Evolutionary conservation across 2,888 invertebrate genomes (phyloP), one percentile per base, ranked within the genome.

Genomic region (Onchidella celtica): DNA sequence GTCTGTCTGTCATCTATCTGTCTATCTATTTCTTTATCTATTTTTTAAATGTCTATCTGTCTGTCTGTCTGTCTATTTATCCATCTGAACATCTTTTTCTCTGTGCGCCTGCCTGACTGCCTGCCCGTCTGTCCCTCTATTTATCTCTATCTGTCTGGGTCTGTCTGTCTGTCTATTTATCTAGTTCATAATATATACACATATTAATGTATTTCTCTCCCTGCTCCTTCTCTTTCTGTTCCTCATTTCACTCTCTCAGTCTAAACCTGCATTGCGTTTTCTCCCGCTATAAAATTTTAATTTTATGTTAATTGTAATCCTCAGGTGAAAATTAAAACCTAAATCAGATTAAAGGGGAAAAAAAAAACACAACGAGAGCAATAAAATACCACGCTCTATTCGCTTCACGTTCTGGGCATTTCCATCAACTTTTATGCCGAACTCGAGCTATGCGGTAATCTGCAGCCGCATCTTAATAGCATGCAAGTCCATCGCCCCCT

Each of bases 191-290:
- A n/a, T n/a, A n/a, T n/a, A n/a, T n/a, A n/a, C n/a, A n/a, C 59
- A 55, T 14, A 59, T 27, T 80, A 29, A 61, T 11, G 24, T 47
- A 11, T 11, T 47, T 17, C 6, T 47, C 47, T 17, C 9, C 9
- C 47, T 47, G 47, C 47, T 47, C 36, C 21, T 27, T 75, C 63
- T 63, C 6, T 75, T 72, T 73, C 59, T 77, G 79, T 65, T 84
- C 69, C 47, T 47, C 47, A 6, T 47, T 17, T 17, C 17, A 11
- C 47, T 47, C 17, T 17, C 17, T 47, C 47, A 57, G 72, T 82
- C 36, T 76, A 47, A 2, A 40, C 32, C 57, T 38, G 68, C 55
- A 11, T 17, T 47, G 6, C 47, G 9, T 47, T 11, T 47, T 47
- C 47, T 47, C 17, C 47, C 17, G 6, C 47, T 70, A 72, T 17